Conservation (phyloP, 2,888 invertebrate genomes). For the Metallyticus violacea region DNA sequence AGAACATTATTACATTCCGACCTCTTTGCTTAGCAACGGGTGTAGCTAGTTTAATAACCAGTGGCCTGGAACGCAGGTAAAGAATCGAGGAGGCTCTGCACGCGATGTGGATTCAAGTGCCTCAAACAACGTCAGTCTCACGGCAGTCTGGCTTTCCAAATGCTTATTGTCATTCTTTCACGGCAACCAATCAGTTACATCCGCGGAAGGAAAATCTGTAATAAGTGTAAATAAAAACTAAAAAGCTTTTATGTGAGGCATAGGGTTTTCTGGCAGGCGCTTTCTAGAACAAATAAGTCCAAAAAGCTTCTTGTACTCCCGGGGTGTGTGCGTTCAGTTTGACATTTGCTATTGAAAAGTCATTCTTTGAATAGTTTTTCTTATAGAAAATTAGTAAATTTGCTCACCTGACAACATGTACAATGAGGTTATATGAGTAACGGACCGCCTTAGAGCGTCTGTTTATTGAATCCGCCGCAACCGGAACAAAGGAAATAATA, state of each 20-base stretch:
- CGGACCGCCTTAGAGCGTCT: too few species aligned
- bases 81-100: neutral
- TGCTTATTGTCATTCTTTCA: conserved; percentile 11
- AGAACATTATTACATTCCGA: conserved; percentile 30
- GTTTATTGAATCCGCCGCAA: too few species aligned
- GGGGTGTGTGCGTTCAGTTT: too few species aligned
- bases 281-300: neutral
- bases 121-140: neutral
- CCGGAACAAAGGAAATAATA: too few species aligned
- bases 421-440: too few species aligned
- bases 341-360: too few species aligned
- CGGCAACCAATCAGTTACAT: neutral
- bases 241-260: neutral
- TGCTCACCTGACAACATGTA: too few species aligned
- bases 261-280: neutral
- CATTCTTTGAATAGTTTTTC: too few species aligned
- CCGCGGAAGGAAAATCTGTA: neutral
- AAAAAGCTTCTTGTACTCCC: too few species aligned
- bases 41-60: conserved; percentile 33
- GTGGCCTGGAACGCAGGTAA: conserved; percentile 28
- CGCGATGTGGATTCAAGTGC: neutral
- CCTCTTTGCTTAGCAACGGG: conserved; percentile 40
- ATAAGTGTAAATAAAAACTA: neutral
- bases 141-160: neutral
- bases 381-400: too few species aligned